These are phyloP conservation scores for Palythoa caribaeorum DNA, from an alignment of 92 coral and sea anemone genomes.

Conservation along the genomic window DNA sequence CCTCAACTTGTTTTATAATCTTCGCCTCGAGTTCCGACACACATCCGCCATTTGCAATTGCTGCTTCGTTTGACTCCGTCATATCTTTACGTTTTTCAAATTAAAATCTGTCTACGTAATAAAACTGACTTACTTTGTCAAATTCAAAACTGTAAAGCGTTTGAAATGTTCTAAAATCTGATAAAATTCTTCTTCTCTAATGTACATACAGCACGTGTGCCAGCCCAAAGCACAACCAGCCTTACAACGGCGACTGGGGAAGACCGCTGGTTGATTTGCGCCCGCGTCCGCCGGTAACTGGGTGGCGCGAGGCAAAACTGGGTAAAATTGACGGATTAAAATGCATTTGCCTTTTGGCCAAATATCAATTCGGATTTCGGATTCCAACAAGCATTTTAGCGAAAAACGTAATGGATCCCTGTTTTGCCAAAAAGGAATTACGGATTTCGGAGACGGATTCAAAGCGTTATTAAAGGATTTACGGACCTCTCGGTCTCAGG, in stretches of 20 bases:
- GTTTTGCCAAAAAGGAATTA: no score
- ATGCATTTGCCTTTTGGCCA: no score
- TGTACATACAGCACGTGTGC: slow-evolving; percentile 23
- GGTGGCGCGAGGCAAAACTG: no score
- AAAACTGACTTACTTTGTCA: not conserved
- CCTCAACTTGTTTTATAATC: slow-evolving; percentile 92
- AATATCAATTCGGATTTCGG: no score
- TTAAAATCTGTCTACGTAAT: not conserved
- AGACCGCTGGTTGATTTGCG: slow-evolving; percentile 16
- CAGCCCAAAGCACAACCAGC: not conserved
- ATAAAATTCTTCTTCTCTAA: not conserved
- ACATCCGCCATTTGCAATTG: slow-evolving; percentile 44
- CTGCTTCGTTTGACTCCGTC: slow-evolving; percentile 23
- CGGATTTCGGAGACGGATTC: no score
- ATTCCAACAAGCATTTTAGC: no score
- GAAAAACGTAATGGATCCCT: no score
- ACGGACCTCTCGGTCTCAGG: no score
- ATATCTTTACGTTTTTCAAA: not conserved
- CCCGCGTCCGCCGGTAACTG: not conserved
- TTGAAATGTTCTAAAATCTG: not conserved
- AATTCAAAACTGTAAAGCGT: not conserved
- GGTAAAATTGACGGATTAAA: no score
- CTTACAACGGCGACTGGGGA: not conserved
- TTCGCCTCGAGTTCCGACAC: slow-evolving; percentile 73
- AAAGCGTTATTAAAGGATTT: no score